Percentiles rank a stretch among this genome's conserved stretches.
phyloP scores from a whole-genome alignment of 2,113 vertebrate species.

The Halcyon malimbica region DNA sequence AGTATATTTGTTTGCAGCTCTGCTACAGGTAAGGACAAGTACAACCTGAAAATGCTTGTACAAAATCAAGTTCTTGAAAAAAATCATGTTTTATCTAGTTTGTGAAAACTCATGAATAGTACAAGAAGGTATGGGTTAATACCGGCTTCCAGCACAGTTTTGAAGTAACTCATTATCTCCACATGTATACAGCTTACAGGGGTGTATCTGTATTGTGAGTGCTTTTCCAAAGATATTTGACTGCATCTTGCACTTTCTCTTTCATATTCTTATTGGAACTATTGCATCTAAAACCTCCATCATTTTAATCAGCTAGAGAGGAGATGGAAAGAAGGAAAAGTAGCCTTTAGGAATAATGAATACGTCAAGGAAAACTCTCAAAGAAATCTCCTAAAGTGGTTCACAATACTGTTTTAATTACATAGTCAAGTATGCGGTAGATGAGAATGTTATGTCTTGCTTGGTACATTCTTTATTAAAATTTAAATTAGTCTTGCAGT shows the following conservation, averaged over 20 bases:
- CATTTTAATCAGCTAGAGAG: neutral
- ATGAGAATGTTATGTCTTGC: neutral
- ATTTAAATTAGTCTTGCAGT: neutral
- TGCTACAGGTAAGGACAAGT: slow-evolving; percentile 86
- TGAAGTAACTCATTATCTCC: neutral
- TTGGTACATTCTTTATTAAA: neutral
- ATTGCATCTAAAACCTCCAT: neutral
- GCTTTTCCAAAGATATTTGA: neutral
- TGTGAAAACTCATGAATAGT: neutral
- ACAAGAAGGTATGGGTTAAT: neutral
- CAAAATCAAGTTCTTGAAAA: neutral
- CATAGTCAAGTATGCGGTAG: neutral
- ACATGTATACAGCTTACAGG: neutral
- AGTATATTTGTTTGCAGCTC: slow-evolving; percentile 89
- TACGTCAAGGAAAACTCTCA: neutral
- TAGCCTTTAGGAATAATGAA: neutral
- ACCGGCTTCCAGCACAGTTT: neutral
- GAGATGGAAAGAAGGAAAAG: neutral
- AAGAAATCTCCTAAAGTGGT: neutral
- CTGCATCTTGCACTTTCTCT: neutral
- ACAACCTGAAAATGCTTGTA: neutral
- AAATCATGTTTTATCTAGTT: neutral
- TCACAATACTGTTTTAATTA: neutral
- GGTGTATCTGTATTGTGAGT: neutral
- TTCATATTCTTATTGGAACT: neutral